Conservation (phyloP, 1,140 invertebrate species). For the Neodiprion virginianus region DNA sequence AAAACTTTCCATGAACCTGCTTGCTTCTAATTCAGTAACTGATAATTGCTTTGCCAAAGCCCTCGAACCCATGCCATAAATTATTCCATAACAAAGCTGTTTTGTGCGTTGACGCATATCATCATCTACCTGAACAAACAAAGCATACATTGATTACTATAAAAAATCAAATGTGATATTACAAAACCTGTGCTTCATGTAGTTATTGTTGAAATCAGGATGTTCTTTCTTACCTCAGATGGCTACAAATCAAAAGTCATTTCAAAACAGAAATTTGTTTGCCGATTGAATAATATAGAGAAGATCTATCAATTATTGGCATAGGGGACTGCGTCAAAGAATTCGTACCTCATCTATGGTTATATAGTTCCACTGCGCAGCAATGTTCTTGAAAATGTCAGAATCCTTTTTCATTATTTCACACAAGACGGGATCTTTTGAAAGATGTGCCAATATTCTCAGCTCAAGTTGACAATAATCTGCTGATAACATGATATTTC, state of each 20-base stretch:
- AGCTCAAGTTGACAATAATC: constrained; percentile 98
- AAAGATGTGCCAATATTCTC: constrained; percentile 90
- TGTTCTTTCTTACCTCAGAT: too few relatives aligned
- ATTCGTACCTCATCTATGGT: constrained; percentile 65
- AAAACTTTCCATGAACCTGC: constrained; percentile 82
- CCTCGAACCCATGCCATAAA: constrained; percentile 96
- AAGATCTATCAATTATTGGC: too few relatives aligned
- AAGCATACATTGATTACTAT: constrained; percentile 10
- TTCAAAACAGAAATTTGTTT: too few relatives aligned
- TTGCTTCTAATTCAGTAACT: constrained; percentile 82
- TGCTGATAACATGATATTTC: constrained; percentile 79
- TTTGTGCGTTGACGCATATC: constrained; percentile 86
- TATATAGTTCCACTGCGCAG: constrained; percentile 81
- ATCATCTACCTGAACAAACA: constrained; percentile 68
- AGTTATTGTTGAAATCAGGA: constrained; percentile 7
- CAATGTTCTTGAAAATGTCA: constrained; percentile 90
- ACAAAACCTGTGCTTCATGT: not conserved
- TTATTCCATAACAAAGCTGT: constrained; percentile 95
- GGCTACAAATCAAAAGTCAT: not conserved
- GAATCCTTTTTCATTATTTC: constrained; percentile 74
- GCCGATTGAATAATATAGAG: too few relatives aligned
- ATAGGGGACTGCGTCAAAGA: too few relatives aligned
- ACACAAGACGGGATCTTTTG: constrained; percentile 76
- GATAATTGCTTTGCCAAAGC: constrained; percentile 83
- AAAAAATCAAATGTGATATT: not conserved